Percentiles rank a stretch among this genome's conserved stretches.
phyloP scores from a whole-genome alignment of 2,113 vertebrate species.

The Sitta europaea region DNA sequence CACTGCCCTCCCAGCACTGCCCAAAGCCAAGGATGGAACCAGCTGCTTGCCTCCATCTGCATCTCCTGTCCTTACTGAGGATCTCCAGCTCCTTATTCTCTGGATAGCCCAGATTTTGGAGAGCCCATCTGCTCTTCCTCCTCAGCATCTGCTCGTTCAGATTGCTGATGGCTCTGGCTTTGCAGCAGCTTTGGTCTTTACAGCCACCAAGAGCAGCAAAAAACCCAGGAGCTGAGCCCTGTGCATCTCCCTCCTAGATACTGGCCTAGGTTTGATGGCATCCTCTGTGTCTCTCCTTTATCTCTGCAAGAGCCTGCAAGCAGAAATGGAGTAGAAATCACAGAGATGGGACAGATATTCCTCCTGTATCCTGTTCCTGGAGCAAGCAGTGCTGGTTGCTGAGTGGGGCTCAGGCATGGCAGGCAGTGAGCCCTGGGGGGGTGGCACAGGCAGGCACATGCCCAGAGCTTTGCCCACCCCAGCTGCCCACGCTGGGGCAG shows the following conservation, averaged over 20 bases:
- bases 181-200: background rate
- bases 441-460: background rate
- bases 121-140: background rate
- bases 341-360: background rate
- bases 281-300: background rate
- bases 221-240: background rate
- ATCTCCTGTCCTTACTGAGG: background rate
- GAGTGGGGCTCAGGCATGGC: background rate
- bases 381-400: background rate
- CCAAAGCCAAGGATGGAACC: background rate
- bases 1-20: background rate
- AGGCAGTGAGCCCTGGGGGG: background rate
- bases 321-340: background rate
- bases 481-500: background rate
- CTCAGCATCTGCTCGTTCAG: background rate
- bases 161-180: background rate
- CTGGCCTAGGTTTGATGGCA: background rate
- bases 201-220: fast-evolving
- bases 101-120: background rate
- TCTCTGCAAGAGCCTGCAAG: background rate
- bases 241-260: background rate
- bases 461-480: background rate
- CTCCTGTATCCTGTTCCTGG: fast-evolving
- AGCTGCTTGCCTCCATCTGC: background rate
- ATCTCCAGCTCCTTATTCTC: background rate